Conservation (phyloP, 2,888 invertebrate genomes). For the Callosobruchus maculatus region DNA sequence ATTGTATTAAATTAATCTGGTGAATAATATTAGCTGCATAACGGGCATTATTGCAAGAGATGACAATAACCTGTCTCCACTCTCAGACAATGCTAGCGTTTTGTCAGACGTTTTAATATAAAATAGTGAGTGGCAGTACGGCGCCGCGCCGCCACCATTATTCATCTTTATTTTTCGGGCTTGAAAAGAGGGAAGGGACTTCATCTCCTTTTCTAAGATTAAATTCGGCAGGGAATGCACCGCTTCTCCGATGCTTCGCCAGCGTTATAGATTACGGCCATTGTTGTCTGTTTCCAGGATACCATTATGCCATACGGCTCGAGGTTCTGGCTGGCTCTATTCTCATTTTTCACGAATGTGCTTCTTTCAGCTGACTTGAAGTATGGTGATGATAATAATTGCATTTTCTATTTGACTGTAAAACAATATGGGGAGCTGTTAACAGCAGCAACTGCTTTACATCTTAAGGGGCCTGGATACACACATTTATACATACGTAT, state of each 20-base stretch:
- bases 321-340: not conserved
- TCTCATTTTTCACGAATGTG: not conserved
- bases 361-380: not conserved
- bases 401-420: too few relatives aligned
- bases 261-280: not conserved
- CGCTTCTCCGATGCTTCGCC: not conserved
- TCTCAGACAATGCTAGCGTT: slow-evolving; percentile 41
- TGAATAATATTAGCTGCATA: slow-evolving; percentile 28
- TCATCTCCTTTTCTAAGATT: not conserved
- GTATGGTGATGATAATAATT: too few relatives aligned
- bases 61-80: slow-evolving; percentile 41
- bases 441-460: too few relatives aligned
- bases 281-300: not conserved
- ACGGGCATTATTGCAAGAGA: slow-evolving; percentile 32
- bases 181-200: slow-evolving; percentile 4
- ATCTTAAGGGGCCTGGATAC: too few relatives aligned
- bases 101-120: slow-evolving; percentile 43
- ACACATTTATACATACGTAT: too few relatives aligned
- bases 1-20: slow-evolving; percentile 30
- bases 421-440: not conserved
- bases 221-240: not conserved
- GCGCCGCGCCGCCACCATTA: slow-evolving; percentile 26
- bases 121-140: slow-evolving; percentile 32
- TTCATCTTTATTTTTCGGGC: slow-evolving; percentile 20
- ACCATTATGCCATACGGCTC: not conserved